Evolutionary conservation across 2,888 invertebrate species (phyloP).

Genomic region (Leptinotarsa haldemani): DNA sequence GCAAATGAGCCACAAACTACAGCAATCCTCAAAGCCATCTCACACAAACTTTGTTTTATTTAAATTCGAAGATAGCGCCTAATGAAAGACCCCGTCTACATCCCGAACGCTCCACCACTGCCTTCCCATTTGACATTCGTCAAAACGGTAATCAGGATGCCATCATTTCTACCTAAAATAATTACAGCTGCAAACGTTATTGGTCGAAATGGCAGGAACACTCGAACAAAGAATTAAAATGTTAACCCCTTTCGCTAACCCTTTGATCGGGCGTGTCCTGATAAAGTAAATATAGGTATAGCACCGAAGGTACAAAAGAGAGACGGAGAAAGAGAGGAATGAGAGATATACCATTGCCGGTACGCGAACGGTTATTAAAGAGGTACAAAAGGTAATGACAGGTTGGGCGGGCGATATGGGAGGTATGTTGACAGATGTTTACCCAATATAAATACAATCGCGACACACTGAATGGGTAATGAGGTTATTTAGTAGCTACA

Average conservation of each 20-base stretch:
- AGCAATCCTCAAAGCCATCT: too few species aligned
- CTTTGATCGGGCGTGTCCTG: conserved; percentile 48
- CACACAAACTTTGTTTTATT: too few species aligned
- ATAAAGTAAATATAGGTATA: conserved; percentile 54
- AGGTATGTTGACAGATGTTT: conserved; percentile 67
- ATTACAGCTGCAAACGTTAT: conserved; percentile 49
- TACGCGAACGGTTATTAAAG: conserved; percentile 35
- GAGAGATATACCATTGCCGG: conserved; percentile 48
- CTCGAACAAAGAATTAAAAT: conserved; percentile 31
- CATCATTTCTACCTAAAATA: conserved; percentile 40
- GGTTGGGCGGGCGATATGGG: conserved; percentile 61
- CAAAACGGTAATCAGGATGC: conserved; percentile 31
- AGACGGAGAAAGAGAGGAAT: conserved; percentile 27
- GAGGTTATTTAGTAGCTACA: conserved; percentile 8
- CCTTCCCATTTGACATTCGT: conserved; percentile 7
- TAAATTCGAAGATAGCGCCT: too few species aligned
- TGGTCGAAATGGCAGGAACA: conserved; percentile 49
- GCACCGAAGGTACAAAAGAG: conserved; percentile 37
- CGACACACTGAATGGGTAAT: conserved; percentile 11
- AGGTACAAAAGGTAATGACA: conserved; percentile 60
- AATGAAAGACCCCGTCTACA: too few species aligned
- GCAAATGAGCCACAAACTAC: too few species aligned
- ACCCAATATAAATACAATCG: conserved; percentile 58
- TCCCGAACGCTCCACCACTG: not conserved
- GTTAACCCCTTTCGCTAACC: conserved; percentile 26